Percentiles rank a stretch among this genome's conserved stretches.
Evolutionary conservation across 2,888 invertebrate species (phyloP).

Genomic region (Phytoseiulus persimilis): DNA sequence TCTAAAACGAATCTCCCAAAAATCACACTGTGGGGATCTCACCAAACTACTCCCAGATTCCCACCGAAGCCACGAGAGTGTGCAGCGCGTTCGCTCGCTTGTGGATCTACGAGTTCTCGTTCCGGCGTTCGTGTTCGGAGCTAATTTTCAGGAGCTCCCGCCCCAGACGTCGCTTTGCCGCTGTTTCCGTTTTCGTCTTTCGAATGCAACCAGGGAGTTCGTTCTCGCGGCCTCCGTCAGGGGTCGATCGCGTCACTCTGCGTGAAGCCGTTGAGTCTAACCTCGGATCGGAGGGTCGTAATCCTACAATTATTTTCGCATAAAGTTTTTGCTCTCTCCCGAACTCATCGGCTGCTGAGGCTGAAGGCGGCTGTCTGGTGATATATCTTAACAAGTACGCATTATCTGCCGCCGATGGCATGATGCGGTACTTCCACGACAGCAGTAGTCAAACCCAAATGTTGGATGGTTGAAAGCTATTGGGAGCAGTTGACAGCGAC

Average conservation of each 20-base stretch:
- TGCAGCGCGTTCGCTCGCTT: neutral
- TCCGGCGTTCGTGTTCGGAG: too few relatives aligned
- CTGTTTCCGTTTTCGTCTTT: too few relatives aligned
- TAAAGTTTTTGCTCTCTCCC: constrained; percentile 21
- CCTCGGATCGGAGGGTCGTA: constrained; percentile 5
- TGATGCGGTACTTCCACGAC: neutral
- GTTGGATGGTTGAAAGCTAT: neutral
- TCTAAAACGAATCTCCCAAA: constrained; percentile 5
- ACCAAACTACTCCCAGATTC: constrained; percentile 5
- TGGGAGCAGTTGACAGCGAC: neutral
- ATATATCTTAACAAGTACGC: constrained; percentile 39
- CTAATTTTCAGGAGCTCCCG: too few relatives aligned
- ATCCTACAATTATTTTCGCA: constrained; percentile 37
- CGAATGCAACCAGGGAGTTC: too few relatives aligned
- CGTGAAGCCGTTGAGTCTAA: neutral
- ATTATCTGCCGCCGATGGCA: neutral
- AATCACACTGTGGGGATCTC: neutral
- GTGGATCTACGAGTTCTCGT: neutral
- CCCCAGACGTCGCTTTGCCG: too few relatives aligned
- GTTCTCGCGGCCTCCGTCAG: neutral
- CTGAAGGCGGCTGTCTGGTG: neutral
- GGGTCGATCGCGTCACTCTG: neutral
- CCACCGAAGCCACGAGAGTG: neutral
- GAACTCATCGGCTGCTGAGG: neutral
- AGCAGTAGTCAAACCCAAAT: neutral